Evolutionary conservation across 2,113 vertebrate genomes (phyloP).

Genomic region (Piprites chloris): DNA sequence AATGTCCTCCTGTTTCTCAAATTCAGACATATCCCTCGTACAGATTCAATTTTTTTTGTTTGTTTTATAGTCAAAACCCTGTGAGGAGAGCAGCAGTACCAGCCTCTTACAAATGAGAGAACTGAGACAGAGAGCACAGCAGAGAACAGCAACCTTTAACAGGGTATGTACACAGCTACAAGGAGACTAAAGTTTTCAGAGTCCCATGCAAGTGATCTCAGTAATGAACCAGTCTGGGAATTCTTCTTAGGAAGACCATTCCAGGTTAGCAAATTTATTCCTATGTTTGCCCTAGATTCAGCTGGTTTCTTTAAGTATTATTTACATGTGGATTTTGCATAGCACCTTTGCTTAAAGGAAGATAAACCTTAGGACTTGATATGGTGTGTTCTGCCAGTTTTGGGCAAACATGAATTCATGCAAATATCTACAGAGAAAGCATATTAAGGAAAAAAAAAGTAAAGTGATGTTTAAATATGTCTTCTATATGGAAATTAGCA

Average conservation of each 20-base stretch:
- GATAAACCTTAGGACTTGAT: background rate
- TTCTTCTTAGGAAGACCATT: background rate
- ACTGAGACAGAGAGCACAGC: background rate
- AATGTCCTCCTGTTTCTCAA: background rate
- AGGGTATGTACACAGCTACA: background rate
- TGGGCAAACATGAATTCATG: background rate
- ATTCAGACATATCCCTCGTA: background rate
- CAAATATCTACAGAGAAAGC: background rate
- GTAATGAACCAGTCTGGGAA: background rate
- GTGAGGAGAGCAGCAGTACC: background rate
- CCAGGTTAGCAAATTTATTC: background rate
- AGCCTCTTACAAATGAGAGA: background rate
- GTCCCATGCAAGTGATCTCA: background rate
- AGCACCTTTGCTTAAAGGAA: background rate
- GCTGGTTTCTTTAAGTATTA: background rate
- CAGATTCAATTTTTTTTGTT: too few species aligned
- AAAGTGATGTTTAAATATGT: background rate
- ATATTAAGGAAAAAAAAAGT: rapidly evolving
- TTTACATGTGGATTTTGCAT: background rate
- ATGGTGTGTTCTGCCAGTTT: background rate
- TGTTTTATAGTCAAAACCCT: background rate
- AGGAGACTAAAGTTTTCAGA: background rate
- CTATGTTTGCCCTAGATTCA: background rate
- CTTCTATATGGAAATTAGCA: background rate
- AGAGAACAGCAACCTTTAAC: background rate